These are phyloP conservation scores for Thera obeliscata DNA, from an alignment of 2,888 invertebrate species.

Conservation along the genomic window DNA sequence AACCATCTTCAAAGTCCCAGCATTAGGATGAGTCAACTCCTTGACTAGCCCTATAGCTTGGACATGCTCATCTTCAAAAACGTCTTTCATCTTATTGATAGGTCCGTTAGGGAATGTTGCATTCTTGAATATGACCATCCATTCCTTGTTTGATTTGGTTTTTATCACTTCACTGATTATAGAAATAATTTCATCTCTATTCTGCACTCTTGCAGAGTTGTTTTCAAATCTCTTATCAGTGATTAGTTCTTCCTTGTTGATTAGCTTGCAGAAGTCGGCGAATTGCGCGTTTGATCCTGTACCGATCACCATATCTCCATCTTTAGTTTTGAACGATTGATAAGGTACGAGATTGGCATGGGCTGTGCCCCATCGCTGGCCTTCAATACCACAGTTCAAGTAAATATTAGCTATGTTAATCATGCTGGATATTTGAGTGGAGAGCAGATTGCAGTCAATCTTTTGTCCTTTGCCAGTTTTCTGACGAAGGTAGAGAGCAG, in stretches of 20 bases:
- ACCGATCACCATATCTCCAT: slow-evolving; percentile 94
- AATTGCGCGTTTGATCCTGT: slow-evolving; percentile 94
- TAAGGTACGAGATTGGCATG: slow-evolving; percentile 98
- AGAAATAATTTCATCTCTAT: slow-evolving; percentile 88
- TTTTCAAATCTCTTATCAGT: slow-evolving; percentile 87
- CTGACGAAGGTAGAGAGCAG: slow-evolving; percentile 91
- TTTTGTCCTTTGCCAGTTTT: slow-evolving; percentile 94
- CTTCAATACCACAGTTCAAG: slow-evolving; percentile 92
- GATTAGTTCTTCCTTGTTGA: slow-evolving; percentile 86
- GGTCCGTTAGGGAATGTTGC: slow-evolving; percentile 95
- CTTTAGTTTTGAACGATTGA: slow-evolving; percentile 92
- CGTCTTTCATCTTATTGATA: slow-evolving; percentile 93
- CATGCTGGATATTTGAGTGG: slow-evolving; percentile 95
- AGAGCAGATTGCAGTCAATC: slow-evolving; percentile 96
- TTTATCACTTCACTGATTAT: slow-evolving; percentile 84
- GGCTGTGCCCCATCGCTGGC: slow-evolving; percentile 94
- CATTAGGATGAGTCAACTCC: slow-evolving; percentile 87
- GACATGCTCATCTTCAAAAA: slow-evolving; percentile 95
- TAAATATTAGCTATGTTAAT: slow-evolving; percentile 96
- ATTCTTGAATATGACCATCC: slow-evolving; percentile 89
- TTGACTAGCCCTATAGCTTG: slow-evolving; percentile 89
- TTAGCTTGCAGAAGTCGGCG: slow-evolving; percentile 86
- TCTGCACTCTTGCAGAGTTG: slow-evolving; percentile 90
- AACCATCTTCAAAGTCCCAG: slow-evolving; percentile 90
- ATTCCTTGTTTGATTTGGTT: slow-evolving; percentile 89